Evolutionary conservation across 1,140 invertebrate species (phyloP), one percentile per base, ranked within the genome.

Genomic region (Streblospio benedicti): DNA sequence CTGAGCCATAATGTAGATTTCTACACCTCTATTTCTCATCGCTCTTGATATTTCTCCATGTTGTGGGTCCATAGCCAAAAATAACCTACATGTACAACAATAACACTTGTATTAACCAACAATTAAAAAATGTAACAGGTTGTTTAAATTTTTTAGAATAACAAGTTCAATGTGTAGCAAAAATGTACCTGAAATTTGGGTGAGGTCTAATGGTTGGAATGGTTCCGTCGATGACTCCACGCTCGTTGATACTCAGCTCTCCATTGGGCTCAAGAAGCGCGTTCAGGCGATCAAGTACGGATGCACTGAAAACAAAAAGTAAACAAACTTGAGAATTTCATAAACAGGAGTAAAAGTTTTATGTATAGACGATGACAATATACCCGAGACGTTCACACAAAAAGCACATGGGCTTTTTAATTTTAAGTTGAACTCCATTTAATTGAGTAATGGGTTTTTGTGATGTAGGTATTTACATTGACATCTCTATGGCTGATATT

Each of bases 11-110:
- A 97, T 75, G 67, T 82, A 93, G 64, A 99, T 88, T 81, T 99
- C 96, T 0, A 98, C 84, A 2, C 94, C 93, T 73, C 96, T 83
- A 74, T 99, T 99, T 60, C 94, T 84, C 95, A 99, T 98, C 0
- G 96, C 95, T 70, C 94, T 84, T 2, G 96, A 99, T 59, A 99
- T 89, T 77, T 96, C 91, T 33, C 73, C 95, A 80, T 91, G 86
- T 67, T 86, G 86, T 0, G 94, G 91, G 81, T 99, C 88, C 85
- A 97, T 92, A 0, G 92, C 88, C 33, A 99, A 83, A 72, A 99
- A 95, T 18, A 98, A 81, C 50, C 94, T 84, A 43, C 62, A 57
- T 59, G 43, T 27, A 27, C 47, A 50, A 14, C n/a, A 50, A 50
- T 18, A 14, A 41, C 14, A 41, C 38, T 27, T 4, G 30, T 27